A percentile compares a stretch with the other conserved stretches of the same genome.
phyloP scores from a whole-genome alignment of 30 jellyfish, hydroid and myxozoan genomes.

The Clytia hemisphaerica region DNA sequence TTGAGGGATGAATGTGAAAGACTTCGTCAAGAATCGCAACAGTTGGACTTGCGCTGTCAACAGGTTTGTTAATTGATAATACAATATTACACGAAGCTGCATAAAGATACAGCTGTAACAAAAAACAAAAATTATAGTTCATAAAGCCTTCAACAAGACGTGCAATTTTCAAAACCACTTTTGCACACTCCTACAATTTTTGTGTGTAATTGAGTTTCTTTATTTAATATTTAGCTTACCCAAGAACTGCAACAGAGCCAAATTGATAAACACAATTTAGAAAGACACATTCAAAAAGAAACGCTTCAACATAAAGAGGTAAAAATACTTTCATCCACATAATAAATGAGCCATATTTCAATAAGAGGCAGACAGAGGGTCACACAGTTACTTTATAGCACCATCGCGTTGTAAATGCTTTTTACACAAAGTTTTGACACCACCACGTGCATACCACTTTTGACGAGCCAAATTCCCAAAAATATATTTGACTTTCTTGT shows the following conservation, averaged over 20 bases:
- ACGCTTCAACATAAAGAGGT: conserved; percentile 37
- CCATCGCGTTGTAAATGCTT: too few relatives aligned
- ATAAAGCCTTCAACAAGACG: too few relatives aligned
- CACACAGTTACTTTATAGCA: too few relatives aligned
- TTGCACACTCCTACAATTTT: too few relatives aligned
- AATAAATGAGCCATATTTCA: too few relatives aligned
- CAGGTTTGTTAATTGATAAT: conserved; percentile 17
- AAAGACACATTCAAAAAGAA: conserved; percentile 29
- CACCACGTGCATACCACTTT: too few relatives aligned
- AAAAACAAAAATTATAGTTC: background rate
- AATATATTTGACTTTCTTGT: too few relatives aligned
- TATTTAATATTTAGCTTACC: conserved; percentile 19
- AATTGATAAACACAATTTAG: conserved; percentile 25
- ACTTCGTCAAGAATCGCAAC: conserved; percentile 15
- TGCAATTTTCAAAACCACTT: too few relatives aligned
- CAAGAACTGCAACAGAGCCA: conserved; percentile 25
- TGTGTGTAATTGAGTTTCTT: too few relatives aligned
- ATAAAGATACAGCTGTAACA: background rate
- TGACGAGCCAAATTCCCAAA: too few relatives aligned
- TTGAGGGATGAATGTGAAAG: conserved; percentile 38
- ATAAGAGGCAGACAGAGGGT: too few relatives aligned
- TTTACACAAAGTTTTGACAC: too few relatives aligned
- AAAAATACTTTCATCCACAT: background rate
- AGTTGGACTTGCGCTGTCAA: conserved; percentile 21
- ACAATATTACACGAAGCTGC: background rate